Evolutionary conservation across 1,140 invertebrate species (phyloP), one percentile per base, ranked within the genome.

Genomic region (Gryllus bimaculatus): DNA sequence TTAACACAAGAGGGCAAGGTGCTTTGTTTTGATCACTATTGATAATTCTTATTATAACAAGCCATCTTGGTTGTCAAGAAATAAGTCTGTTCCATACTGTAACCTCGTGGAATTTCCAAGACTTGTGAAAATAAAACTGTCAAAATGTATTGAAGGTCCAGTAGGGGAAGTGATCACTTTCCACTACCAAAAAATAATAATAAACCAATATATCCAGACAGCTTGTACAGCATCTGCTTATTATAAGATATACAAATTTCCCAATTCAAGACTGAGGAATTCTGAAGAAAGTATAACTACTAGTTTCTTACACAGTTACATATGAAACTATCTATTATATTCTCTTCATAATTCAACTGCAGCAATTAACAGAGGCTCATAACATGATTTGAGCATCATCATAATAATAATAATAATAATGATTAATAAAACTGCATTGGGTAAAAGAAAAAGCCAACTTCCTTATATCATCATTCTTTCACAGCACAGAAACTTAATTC

Each of bases 401-500:
- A 79, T 79, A 79, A 26, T 73, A 79, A 79, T 79, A 79, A 26
- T 79, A 73, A 78, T 78, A 78, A 74, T 73, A 47, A 73, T 66
- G 73, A 77, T 77, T 48, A 73, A 79, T 79, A 79, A 79, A 66
- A 79, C 78, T 79, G 78, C 66, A 73, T 75, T 20, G 73, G 78
- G 73, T 48, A 79, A 79, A 79, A 66, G 54, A 66, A 66, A 66
- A 66, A 66, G 54, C 54, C 54, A 66, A 66, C 78, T 73, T 73
- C 78, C 48, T 74, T 73, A 74, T 79, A 79, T 79, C 66, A 73
- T 73, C 39, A 76, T 79, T 79, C 75, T 74, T 76, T 66, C 18
- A 74, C 78, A 79, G 48, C 48, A 66, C 47, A 79, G 75, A 79
- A 79, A 79, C 79, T 79, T 79, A 79, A 79, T 79, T 76, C 76